phyloP scores from a whole-genome alignment of 2,888 invertebrate genomes.

The Tuta absoluta region DNA sequence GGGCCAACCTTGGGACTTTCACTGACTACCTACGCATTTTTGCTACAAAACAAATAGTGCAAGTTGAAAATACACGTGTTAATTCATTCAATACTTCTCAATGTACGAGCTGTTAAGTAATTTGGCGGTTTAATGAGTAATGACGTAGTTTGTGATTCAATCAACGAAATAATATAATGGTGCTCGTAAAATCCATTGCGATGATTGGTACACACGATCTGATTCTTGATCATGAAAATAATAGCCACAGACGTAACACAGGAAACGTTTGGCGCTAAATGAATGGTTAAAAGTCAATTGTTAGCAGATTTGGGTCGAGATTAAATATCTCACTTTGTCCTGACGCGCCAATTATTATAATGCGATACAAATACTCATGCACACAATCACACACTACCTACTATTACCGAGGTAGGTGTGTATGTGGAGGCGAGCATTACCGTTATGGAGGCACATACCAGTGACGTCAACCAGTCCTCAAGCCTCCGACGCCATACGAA shows the following conservation, averaged over 20 bases:
- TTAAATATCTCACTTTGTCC: conserved; percentile 65
- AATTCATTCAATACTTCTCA: not conserved
- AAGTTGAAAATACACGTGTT: not conserved
- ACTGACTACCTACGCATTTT: conserved; percentile 74
- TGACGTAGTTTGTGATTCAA: not conserved
- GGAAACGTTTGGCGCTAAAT: conserved; percentile 42
- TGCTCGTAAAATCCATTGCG: not conserved
- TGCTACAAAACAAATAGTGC: conserved; percentile 39
- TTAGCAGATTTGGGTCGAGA: conserved; percentile 66
- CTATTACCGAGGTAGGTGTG: conserved; percentile 49
- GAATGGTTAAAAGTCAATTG: conserved; percentile 46
- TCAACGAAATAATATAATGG: not conserved
- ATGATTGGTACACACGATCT: not conserved
- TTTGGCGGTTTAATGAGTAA: too few relatives aligned
- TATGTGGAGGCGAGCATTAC: conserved; percentile 75
- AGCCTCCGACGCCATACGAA: conserved; percentile 70
- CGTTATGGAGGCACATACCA: conserved; percentile 80
- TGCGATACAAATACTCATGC: conserved; percentile 50
- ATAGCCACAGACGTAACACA: conserved; percentile 29
- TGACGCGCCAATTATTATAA: conserved; percentile 65
- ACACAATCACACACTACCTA: conserved; percentile 39
- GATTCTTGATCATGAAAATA: not conserved
- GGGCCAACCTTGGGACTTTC: conserved; percentile 76
- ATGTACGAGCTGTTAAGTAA: not conserved
- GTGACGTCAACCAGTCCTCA: conserved; percentile 78